Conservation (phyloP, 53 echinoderm and acorn worm species). For the Zoroaster sp. region DNA sequence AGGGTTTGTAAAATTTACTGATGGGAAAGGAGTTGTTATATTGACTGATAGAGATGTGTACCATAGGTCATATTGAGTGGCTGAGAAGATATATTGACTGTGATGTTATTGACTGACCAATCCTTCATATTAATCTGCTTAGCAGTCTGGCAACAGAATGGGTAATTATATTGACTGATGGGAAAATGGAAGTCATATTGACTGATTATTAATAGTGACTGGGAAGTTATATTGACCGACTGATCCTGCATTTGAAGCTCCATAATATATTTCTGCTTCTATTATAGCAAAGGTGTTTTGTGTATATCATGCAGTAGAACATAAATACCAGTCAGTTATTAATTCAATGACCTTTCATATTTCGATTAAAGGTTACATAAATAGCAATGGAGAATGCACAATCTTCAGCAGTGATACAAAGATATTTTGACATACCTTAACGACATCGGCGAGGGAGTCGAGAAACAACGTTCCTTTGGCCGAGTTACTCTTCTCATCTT, state of each 20-base stretch:
- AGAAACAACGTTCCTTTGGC: slow-evolving; percentile 88
- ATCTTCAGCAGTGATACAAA: too few relatives aligned
- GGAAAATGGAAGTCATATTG: background rate
- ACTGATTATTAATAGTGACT: too few relatives aligned
- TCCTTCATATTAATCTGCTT: background rate
- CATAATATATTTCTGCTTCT: too few relatives aligned
- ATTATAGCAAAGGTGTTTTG: too few relatives aligned
- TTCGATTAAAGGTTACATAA: too few relatives aligned
- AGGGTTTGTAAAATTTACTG: background rate
- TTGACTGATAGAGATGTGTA: too few relatives aligned
- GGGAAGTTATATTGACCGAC: background rate
- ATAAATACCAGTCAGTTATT: too few relatives aligned
- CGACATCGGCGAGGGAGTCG: slow-evolving; percentile 76
- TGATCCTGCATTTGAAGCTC: too few relatives aligned
- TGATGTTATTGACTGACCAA: background rate
- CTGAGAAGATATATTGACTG: background rate
- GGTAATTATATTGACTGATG: background rate
- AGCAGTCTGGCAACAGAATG: background rate
- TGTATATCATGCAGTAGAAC: too few relatives aligned
- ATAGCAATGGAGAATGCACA: too few relatives aligned
- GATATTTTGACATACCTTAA: slow-evolving; percentile 71
- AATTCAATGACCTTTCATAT: too few relatives aligned
- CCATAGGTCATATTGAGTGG: background rate
- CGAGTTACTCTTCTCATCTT: slow-evolving; percentile 82
- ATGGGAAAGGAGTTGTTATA: background rate